phyloP scores from a whole-genome alignment of 1,140 invertebrate species.

The Listronotus bonariensis region DNA sequence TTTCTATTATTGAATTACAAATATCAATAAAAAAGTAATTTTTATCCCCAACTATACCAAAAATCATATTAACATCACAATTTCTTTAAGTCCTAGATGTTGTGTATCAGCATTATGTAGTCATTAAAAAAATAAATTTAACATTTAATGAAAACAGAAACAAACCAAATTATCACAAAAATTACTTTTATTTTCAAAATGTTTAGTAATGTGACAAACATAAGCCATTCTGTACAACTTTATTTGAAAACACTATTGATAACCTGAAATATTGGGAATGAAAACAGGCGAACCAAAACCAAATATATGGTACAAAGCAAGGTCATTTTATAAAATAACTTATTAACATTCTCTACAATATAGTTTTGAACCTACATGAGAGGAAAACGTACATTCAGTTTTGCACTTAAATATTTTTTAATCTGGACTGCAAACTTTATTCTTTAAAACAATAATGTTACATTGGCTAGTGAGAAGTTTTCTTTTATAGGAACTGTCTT shows the following conservation, averaged over 20 bases:
- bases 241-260: not conserved
- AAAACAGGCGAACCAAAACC: slow-evolving; percentile 1
- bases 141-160: too few species aligned
- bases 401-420: slow-evolving; percentile 40
- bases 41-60: too few species aligned
- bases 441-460: slow-evolving; percentile 14
- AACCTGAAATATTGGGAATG: not conserved
- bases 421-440: slow-evolving; percentile 3
- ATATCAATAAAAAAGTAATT: too few species aligned
- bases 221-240: too few species aligned
- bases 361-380: slow-evolving; percentile 46
- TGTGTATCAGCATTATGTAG: too few species aligned
- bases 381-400: slow-evolving; percentile 43
- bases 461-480: slow-evolving; percentile 14
- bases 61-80: too few species aligned
- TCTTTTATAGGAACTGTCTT: slow-evolving; percentile 31
- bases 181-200: too few species aligned
- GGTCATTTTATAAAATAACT: slow-evolving; percentile 55
- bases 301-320: slow-evolving; percentile 51
- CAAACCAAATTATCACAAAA: too few species aligned
- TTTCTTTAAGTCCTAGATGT: too few species aligned
- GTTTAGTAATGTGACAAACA: too few species aligned
- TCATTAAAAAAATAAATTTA: too few species aligned
- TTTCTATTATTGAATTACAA: too few species aligned
- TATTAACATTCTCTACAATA: slow-evolving; percentile 49